Percentiles rank a stretch among this genome's conserved stretches.
These are phyloP conservation scores for Malacoctenus gilli DNA, from an alignment of 2,797 vertebrate species.

Conservation along the genomic window DNA sequence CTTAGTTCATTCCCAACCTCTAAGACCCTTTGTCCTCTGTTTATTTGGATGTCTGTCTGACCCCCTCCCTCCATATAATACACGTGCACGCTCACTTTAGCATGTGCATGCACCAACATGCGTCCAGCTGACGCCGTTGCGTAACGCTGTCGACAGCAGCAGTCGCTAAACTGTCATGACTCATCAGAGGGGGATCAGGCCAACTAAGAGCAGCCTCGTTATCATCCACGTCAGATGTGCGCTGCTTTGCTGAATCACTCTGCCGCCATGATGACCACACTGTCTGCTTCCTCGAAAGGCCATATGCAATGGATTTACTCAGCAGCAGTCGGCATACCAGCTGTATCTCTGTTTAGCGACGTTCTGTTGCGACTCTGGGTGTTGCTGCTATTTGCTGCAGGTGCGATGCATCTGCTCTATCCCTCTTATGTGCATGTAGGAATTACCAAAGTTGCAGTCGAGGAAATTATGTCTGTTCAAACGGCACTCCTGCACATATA, in stretches of 20 bases:
- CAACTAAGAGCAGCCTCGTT: conserved; percentile 20
- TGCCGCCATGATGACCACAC: conserved; percentile 15
- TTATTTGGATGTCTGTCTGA: conserved; percentile 29
- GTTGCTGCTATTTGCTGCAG: conserved; percentile 13
- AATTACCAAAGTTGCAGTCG: conserved; percentile 39
- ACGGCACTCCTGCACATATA: background rate
- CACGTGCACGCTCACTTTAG: background rate
- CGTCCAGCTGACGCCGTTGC: conserved; percentile 37
- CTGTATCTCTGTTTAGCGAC: conserved; percentile 26
- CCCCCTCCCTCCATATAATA: conserved; percentile 20
- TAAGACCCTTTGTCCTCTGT: conserved; percentile 48
- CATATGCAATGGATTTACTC: conserved; percentile 17
- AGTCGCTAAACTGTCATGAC: conserved; percentile 57
- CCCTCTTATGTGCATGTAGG: conserved; percentile 18
- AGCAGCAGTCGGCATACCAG: conserved; percentile 19
- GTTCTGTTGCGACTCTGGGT: conserved; percentile 23
- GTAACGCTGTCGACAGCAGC: conserved; percentile 39
- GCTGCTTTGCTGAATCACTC: conserved; percentile 47
- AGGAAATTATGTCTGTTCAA: background rate
- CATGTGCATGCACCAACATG: conserved; percentile 12
- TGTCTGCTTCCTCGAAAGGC: conserved; percentile 48
- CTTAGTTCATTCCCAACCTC: conserved; percentile 59
- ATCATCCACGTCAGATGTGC: conserved; percentile 47
- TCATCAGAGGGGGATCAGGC: conserved; percentile 48
- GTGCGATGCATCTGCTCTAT: conserved; percentile 38